These are phyloP conservation scores for Acleris sparsana DNA, from an alignment of 2,888 invertebrate species.

Conservation along the genomic window DNA sequence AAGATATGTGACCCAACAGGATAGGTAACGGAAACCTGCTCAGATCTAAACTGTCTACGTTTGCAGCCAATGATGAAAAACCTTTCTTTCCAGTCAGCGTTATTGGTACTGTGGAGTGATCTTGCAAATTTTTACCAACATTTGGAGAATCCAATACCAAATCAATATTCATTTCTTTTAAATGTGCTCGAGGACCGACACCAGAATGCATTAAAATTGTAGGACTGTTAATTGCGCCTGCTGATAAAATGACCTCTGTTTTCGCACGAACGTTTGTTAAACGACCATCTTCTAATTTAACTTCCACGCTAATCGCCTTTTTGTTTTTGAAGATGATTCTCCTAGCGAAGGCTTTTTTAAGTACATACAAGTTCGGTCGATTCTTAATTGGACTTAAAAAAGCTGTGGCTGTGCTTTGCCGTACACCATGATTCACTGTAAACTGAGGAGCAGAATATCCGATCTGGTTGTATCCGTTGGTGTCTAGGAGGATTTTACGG, in stretches of 20 bases:
- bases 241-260: slow-evolving; percentile 33
- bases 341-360: slow-evolving; percentile 16
- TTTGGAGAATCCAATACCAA: slow-evolving; percentile 28
- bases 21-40: background rate
- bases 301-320: slow-evolving; percentile 30
- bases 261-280: slow-evolving; percentile 10
- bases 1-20: background rate
- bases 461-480: slow-evolving; percentile 30
- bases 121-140: slow-evolving; percentile 35
- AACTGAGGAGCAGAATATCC: slow-evolving; percentile 30
- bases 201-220: slow-evolving; percentile 35
- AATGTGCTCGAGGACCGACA: slow-evolving; percentile 29
- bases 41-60: background rate
- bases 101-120: slow-evolving; percentile 16
- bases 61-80: background rate
- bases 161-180: slow-evolving; percentile 16
- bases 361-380: slow-evolving; percentile 23
- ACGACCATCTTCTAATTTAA: slow-evolving; percentile 18
- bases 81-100: slow-evolving; percentile 12
- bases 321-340: slow-evolving; percentile 26
- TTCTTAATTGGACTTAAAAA: slow-evolving; percentile 25
- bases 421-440: slow-evolving; percentile 18
- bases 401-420: slow-evolving; percentile 32
- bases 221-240: slow-evolving; percentile 29
- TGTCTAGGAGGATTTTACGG: slow-evolving; percentile 1